These are phyloP conservation scores for Gisinianus flammeolus DNA, from an alignment of 2,888 invertebrate genomes.

Conservation along the genomic window DNA sequence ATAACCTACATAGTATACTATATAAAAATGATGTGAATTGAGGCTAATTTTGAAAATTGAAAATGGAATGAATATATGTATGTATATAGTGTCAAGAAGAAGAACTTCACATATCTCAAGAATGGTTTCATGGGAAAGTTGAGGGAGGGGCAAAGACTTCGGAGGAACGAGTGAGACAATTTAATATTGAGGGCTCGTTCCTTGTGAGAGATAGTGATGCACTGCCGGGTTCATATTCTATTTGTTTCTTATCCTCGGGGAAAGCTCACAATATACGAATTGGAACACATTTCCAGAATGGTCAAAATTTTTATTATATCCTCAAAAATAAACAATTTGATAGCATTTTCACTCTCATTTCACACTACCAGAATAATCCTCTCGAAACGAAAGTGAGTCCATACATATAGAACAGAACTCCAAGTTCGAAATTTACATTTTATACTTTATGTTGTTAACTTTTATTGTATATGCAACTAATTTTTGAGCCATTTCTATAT, in stretches of 20 bases:
- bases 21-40: too few relatives aligned
- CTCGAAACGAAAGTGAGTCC: conserved; percentile 75
- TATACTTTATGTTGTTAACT: not conserved
- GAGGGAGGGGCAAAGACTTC: conserved; percentile 77
- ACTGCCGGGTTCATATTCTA: conserved; percentile 91
- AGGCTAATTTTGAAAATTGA: too few relatives aligned
- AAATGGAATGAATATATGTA: not conserved
- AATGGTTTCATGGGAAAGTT: conserved; percentile 84
- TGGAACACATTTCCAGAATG: conserved; percentile 78
- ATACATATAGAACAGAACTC: not conserved
- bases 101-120: conserved; percentile 87
- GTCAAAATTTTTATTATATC: conserved; percentile 84
- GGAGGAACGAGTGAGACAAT: conserved; percentile 69
- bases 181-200: conserved; percentile 89
- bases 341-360: conserved; percentile 87
- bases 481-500: not conserved
- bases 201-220: conserved; percentile 91
- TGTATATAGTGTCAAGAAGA: not conserved
- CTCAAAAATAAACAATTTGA: conserved; percentile 88
- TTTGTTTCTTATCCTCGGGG: conserved; percentile 88
- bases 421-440: not conserved
- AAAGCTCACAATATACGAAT: conserved; percentile 92
- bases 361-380: conserved; percentile 84
- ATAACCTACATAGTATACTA: too few relatives aligned
- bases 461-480: conserved; percentile 2